These are phyloP conservation scores for Engraulis encrasicolus DNA, from an alignment of 2,113 vertebrate genomes.

Conservation along the genomic window DNA sequence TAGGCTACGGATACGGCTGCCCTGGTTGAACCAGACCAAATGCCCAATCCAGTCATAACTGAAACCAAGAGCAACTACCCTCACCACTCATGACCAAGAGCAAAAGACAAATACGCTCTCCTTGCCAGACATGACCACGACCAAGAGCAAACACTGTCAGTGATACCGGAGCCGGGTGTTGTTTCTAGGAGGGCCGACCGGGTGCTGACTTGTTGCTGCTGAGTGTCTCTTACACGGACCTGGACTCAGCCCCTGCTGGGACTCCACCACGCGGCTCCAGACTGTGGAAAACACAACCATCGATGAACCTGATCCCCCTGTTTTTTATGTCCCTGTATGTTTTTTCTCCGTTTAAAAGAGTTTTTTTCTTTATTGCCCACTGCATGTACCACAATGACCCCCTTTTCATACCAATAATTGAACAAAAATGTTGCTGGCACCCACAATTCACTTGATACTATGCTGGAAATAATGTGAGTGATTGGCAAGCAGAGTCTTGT, in stretches of 20 bases:
- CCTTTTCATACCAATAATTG: neutral
- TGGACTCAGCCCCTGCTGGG: slow-evolving; percentile 21
- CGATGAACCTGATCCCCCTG: neutral
- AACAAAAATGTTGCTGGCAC: neutral
- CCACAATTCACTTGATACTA: neutral
- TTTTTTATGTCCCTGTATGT: neutral
- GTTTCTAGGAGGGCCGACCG: neutral
- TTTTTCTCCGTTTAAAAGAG: slow-evolving; percentile 1
- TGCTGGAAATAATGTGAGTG: too few relatives aligned
- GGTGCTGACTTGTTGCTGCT: slow-evolving; percentile 9
- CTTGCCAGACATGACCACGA: neutral
- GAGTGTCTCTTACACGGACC: neutral
- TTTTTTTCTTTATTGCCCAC: neutral
- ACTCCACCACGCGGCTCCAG: neutral
- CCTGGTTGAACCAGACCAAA: too few relatives aligned
- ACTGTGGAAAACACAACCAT: slow-evolving; percentile 11
- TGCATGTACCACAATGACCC: neutral
- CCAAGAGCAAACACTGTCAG: neutral
- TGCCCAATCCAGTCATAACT: too few relatives aligned
- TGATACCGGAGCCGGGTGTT: neutral
- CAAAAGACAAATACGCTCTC: too few relatives aligned
- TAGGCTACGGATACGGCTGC: too few relatives aligned
- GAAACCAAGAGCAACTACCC: too few relatives aligned
- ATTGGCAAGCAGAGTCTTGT: too few relatives aligned
- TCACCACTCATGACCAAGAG: too few relatives aligned